Conservation (phyloP, 2,797 vertebrate genomes). For the Bothrops alternatus region DNA sequence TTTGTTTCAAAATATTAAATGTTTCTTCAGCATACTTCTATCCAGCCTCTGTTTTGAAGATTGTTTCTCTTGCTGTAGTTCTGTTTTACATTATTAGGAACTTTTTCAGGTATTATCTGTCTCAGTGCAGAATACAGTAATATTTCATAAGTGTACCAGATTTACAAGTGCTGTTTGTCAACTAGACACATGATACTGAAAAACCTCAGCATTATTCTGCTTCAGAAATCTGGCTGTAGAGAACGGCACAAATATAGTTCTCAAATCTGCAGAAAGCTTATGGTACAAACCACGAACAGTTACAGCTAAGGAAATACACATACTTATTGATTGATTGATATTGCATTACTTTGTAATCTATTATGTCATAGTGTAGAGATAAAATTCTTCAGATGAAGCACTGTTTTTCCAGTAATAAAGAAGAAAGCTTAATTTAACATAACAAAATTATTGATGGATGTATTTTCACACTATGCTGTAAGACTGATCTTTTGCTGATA, state of each 20-base stretch:
- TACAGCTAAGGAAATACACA: neutral
- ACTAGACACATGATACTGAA: neutral
- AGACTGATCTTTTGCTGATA: neutral
- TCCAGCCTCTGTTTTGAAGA: neutral
- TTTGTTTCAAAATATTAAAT: neutral
- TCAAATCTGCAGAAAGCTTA: neutral
- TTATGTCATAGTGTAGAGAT: neutral
- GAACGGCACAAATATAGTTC: neutral
- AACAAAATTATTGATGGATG: neutral
- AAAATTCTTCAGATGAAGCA: neutral
- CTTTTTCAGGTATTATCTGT: neutral
- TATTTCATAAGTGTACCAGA: neutral
- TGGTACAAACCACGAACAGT: neutral
- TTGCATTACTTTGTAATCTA: neutral
- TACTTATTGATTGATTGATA: neutral
- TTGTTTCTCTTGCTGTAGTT: neutral
- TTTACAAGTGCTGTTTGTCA: neutral
- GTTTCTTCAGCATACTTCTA: neutral
- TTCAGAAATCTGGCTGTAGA: neutral
- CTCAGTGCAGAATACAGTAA: neutral
- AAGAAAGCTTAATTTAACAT: neutral
- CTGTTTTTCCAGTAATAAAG: neutral
- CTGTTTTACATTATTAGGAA: neutral
- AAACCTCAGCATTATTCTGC: neutral
- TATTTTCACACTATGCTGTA: neutral